These are phyloP conservation scores for Heteromormyrus szaboi DNA, from an alignment of 2,797 vertebrate genomes.

Conservation along the genomic window DNA sequence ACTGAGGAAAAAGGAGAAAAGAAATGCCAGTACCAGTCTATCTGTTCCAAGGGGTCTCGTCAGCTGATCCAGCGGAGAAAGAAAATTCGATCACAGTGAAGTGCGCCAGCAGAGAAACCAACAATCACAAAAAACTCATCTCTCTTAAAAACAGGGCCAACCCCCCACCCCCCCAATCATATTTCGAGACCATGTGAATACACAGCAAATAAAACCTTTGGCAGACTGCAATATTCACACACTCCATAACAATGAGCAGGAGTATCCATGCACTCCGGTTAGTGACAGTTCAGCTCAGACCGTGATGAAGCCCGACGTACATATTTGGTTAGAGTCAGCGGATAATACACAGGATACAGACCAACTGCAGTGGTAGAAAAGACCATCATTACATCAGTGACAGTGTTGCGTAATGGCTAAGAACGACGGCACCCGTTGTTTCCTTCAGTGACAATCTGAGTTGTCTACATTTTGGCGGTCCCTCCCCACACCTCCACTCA, in stretches of 20 bases:
- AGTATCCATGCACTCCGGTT: conserved; percentile 2
- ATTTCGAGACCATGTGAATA: neutral
- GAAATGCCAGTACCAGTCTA: neutral
- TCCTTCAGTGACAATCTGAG: neutral
- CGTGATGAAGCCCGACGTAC: neutral
- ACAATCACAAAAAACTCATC: neutral
- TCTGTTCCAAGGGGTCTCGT: neutral
- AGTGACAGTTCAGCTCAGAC: neutral
- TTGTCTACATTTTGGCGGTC: neutral
- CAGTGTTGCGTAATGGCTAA: neutral
- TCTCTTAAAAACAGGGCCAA: neutral
- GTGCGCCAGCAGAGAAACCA: neutral
- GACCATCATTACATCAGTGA: neutral
- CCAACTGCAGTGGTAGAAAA: neutral
- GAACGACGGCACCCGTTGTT: neutral
- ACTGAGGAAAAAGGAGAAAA: neutral
- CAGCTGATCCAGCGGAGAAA: neutral
- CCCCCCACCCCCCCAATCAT: neutral
- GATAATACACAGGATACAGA: neutral
- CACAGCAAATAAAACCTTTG: conserved; percentile 39
- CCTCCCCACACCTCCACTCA: neutral
- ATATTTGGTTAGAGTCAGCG: neutral
- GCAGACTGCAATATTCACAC: conserved; percentile 33
- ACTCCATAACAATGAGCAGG: conserved; percentile 8
- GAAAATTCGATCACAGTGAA: neutral